These are phyloP conservation scores for Trachelus iudaicus DNA, from an alignment of 2,888 invertebrate genomes.

Conservation along the genomic window DNA sequence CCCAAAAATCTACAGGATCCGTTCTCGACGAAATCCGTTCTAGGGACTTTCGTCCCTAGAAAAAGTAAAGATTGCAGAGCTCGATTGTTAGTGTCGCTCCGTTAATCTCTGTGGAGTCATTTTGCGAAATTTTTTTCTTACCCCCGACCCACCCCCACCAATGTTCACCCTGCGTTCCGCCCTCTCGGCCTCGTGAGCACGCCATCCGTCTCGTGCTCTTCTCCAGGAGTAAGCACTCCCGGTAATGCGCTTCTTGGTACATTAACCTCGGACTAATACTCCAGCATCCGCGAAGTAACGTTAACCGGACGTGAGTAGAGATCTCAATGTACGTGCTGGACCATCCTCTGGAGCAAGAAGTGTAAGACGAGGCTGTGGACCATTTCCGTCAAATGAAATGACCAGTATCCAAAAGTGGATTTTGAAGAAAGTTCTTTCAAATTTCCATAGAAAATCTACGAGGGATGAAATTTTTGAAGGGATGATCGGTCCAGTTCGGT, in stretches of 20 bases:
- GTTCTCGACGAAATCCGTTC: no score
- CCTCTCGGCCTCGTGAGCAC: constrained; percentile 30
- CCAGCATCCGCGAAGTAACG: constrained; percentile 9
- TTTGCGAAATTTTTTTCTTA: constrained; percentile 30
- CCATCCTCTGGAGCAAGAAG: not conserved
- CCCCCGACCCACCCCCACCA: not conserved
- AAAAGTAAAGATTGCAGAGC: not conserved
- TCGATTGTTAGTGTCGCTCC: constrained; percentile 14
- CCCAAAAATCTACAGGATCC: no score
- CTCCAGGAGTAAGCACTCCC: constrained; percentile 46
- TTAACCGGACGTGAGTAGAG: not conserved
- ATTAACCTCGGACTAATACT: constrained; percentile 51
- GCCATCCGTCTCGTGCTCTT: constrained; percentile 28
- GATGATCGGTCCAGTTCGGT: not conserved
- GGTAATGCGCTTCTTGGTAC: constrained; percentile 58
- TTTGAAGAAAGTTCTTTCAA: not conserved
- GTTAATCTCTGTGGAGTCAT: constrained; percentile 37
- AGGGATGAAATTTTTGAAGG: not conserved
- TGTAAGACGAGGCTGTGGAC: not conserved
- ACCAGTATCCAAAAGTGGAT: not conserved
- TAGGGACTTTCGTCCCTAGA: no score
- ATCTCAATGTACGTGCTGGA: not conserved
- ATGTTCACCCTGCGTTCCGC: constrained; percentile 11
- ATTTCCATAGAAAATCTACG: no score
- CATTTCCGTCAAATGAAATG: not conserved